These are phyloP conservation scores for Strix uralensis DNA, from an alignment of 2,113 vertebrate species.

Conservation along the genomic window DNA sequence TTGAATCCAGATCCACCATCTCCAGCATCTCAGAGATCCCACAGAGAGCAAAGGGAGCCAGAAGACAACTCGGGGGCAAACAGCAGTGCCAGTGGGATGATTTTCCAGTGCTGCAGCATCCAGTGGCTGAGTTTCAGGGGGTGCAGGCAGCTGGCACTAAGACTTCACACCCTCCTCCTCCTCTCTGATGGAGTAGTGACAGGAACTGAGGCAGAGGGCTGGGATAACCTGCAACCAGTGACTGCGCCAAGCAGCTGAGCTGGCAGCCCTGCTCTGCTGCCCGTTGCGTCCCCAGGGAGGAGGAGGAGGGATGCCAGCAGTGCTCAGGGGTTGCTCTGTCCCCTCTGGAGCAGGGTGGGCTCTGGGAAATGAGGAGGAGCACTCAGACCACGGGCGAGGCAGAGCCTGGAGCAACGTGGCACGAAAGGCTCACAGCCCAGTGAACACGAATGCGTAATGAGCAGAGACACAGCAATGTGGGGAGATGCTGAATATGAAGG, in stretches of 20 bases:
- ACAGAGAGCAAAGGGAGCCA: background rate
- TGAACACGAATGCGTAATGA: background rate
- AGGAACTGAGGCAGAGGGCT: background rate
- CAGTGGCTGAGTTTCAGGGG: background rate
- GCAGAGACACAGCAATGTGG: background rate
- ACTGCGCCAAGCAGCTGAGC: background rate
- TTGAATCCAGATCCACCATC: background rate
- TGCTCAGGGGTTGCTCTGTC: background rate
- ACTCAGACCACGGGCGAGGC: background rate
- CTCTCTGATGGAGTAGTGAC: background rate
- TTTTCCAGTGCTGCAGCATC: background rate
- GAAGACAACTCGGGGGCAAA: background rate
- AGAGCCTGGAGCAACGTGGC: background rate
- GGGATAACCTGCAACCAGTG: background rate
- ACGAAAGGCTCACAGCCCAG: constrained; percentile 1
- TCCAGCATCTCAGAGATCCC: background rate
- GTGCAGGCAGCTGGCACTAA: fast-evolving
- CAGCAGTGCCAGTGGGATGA: background rate
- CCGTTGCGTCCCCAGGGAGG: background rate
- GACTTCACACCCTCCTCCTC: background rate
- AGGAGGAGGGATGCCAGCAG: background rate
- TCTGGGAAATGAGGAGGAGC: background rate
- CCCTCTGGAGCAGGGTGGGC: background rate
- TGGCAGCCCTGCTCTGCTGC: background rate
- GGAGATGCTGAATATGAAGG: constrained; percentile 5